These are phyloP conservation scores for Poecile montanus DNA, from an alignment of 2,797 vertebrate genomes.

Conservation along the genomic window DNA sequence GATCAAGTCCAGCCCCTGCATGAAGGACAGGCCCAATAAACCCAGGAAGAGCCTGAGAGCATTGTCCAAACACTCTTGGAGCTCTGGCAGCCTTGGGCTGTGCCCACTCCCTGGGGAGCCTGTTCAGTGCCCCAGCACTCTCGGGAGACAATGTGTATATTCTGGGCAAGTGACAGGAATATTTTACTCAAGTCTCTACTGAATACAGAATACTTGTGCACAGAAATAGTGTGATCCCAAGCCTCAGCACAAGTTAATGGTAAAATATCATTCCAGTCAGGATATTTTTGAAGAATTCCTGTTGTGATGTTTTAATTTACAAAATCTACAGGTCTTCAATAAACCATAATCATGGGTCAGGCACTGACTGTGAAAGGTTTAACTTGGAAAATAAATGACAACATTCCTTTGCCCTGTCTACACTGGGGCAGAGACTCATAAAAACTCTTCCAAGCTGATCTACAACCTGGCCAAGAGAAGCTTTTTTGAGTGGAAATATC, in stretches of 20 bases:
- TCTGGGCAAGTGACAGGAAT: neutral
- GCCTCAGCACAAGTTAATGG: neutral
- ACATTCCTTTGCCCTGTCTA: neutral
- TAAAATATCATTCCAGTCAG: neutral
- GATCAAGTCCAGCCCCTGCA: neutral
- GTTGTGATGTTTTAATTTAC: neutral
- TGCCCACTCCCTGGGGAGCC: neutral
- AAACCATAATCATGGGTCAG: neutral
- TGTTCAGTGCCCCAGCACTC: neutral
- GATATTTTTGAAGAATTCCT: neutral
- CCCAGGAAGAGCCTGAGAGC: neutral
- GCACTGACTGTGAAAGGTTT: neutral
- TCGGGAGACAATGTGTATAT: neutral
- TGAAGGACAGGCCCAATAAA: neutral
- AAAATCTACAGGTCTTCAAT: neutral
- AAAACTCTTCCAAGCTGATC: neutral
- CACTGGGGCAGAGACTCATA: neutral
- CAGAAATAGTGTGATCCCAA: neutral
- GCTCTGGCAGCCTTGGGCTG: neutral
- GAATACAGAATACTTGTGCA: neutral
- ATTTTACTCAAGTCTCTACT: neutral
- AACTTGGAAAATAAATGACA: neutral
- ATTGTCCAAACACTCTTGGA: neutral
- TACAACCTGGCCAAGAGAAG: neutral
- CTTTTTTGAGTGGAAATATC: neutral